Percentiles rank a stretch among this genome's conserved stretches.
Evolutionary conservation across 2,113 vertebrate species (phyloP).

Genomic region (Albula goreensis): DNA sequence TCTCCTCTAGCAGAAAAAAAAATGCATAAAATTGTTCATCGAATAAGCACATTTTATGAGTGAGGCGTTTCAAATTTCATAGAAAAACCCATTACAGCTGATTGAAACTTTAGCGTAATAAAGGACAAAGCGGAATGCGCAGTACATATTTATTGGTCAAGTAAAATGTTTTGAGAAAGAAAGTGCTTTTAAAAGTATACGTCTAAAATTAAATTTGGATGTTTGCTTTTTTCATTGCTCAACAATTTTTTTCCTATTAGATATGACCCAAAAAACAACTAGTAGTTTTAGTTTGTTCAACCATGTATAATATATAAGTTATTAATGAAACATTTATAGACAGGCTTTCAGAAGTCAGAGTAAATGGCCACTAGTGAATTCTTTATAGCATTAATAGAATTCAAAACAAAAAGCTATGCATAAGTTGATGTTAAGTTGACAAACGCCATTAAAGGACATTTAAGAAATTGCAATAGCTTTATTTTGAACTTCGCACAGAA

Average conservation of each 20-base stretch:
- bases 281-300: constrained; percentile 7
- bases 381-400: background rate
- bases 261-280: background rate
- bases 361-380: background rate
- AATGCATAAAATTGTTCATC: too few relatives aligned
- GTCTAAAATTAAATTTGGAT: background rate
- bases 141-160: constrained; percentile 9
- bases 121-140: background rate
- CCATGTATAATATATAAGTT: constrained; percentile 10
- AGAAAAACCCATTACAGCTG: too few relatives aligned
- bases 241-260: constrained; percentile 1
- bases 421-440: too few relatives aligned
- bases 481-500: too few relatives aligned
- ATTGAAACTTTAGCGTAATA: background rate
- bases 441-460: too few relatives aligned
- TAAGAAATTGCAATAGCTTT: too few relatives aligned
- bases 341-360: background rate
- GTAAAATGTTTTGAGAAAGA: background rate
- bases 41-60: too few relatives aligned
- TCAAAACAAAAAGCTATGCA: too few relatives aligned
- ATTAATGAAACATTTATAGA: constrained; percentile 16
- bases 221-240: background rate
- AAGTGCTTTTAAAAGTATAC: constrained; percentile 8
- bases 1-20: too few relatives aligned
- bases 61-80: too few relatives aligned